These are phyloP conservation scores for Artibeus lituratus DNA, from an alignment of 2,797 vertebrate species.

Conservation along the genomic window DNA sequence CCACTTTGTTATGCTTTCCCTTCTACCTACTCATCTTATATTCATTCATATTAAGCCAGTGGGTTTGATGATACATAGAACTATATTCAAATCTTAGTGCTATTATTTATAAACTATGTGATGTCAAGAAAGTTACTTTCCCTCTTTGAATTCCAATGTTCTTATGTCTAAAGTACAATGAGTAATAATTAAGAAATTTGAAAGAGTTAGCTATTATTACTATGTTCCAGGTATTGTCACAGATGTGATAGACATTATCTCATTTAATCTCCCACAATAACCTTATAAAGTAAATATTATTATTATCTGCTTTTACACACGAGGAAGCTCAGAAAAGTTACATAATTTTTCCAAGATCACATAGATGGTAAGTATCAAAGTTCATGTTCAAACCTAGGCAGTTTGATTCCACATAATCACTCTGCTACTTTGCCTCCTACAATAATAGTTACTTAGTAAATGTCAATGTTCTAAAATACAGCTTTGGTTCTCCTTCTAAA, in stretches of 20 bases:
- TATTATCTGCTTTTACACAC: slow-evolving; percentile 21
- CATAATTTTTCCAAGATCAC: background rate
- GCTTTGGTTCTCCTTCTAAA: background rate
- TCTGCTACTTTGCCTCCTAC: background rate
- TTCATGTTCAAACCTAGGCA: background rate
- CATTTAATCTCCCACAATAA: background rate
- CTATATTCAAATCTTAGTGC: background rate
- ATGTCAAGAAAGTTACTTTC: background rate
- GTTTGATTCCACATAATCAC: background rate
- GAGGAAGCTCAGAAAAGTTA: background rate
- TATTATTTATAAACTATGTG: background rate
- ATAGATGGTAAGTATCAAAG: background rate
- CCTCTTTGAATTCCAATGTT: background rate
- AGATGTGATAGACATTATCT: background rate
- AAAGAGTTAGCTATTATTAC: background rate
- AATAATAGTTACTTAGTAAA: background rate
- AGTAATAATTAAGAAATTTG: background rate
- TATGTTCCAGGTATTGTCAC: background rate
- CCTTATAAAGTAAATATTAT: background rate
- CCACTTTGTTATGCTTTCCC: background rate
- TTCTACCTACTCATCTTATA: background rate
- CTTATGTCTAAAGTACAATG: background rate
- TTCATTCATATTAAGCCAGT: background rate
- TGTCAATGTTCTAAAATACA: background rate
- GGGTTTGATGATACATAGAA: background rate